Evolutionary conservation across 2,888 invertebrate genomes (phyloP).

Genomic region (Nephrocerus scutellatus): DNA sequence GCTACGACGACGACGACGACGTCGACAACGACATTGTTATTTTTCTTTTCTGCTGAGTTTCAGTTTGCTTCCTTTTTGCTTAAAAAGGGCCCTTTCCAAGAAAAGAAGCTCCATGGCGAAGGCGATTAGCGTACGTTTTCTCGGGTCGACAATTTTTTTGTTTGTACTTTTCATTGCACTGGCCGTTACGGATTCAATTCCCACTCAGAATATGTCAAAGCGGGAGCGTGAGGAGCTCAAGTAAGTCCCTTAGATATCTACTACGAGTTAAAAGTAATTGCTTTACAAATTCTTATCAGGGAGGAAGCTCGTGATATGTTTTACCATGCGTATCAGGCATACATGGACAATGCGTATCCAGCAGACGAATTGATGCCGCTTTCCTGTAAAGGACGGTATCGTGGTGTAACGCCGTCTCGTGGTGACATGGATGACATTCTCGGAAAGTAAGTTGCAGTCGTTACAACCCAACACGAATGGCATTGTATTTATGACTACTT

Average conservation of each 20-base stretch:
- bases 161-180: slow-evolving; percentile 11
- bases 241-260: slow-evolving; percentile 45
- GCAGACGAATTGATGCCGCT: slow-evolving; percentile 98
- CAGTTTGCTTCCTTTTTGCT: no score
- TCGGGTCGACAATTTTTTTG: no score
- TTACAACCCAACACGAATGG: neutral
- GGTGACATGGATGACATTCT: slow-evolving; percentile 95
- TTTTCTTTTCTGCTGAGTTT: no score
- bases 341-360: slow-evolving; percentile 97
- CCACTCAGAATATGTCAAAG: slow-evolving; percentile 54
- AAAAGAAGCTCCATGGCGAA: no score
- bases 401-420: slow-evolving; percentile 81
- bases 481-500: neutral
- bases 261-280: neutral
- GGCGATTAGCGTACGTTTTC: no score
- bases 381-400: slow-evolving; percentile 84
- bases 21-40: no score
- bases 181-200: slow-evolving; percentile 29
- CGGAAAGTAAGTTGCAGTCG: slow-evolving; percentile 74
- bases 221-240: slow-evolving; percentile 59
- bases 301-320: slow-evolving; percentile 93
- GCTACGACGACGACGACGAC: no score
- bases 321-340: slow-evolving; percentile 90
- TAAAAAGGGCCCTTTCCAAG: no score
- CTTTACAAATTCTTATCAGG: slow-evolving; percentile 50